Base-by-base conservation (phyloP, 2,797 vertebrate genomes). In the Galaxias olidus region DNA sequence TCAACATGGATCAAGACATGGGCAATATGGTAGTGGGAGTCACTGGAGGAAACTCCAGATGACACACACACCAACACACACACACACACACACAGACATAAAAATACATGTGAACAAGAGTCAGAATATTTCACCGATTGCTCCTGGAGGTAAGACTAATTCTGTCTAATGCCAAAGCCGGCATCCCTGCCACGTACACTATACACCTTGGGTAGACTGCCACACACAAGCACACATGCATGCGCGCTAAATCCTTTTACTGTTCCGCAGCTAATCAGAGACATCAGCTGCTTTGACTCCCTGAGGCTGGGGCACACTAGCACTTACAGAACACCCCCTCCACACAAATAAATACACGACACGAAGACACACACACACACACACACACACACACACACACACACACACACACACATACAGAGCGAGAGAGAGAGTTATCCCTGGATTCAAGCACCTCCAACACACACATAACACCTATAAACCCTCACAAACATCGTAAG, bases 11-110 rank as follows among this genome's bases (percentile, higher is more conserved):
- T 90, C 82, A 84, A 87, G 83, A 78, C 87, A 76, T 77, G 87
- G 84, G 86, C 88, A 86, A 89, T 82, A 83, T 86, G 87, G 81
- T 74, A 75, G 88, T 85, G 74, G 81, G 84, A 86, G 83, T 81
- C 83, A 60, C 84, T 84, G 86, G 81, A 84, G 86, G 83, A 82
- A 82, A 82, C 85, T 84, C 84, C 83, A 80, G 73, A 64, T 82
- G 81, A 84, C 72, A 76, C 71, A 42, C 51, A 43, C 69, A 67
- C 69, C 51, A 65, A 63, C 65, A 73, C 58, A 61, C 61, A 63
- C 62, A 66, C 69, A 42, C 59, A 64, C 48, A 71, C 65, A 55
- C 46, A 65, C 40, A 65, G 15, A 65, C 42, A 65, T 42, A 56
- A 19, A 53, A 20, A 52, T n/a, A 43, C 15, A 54, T 15, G 30